Base-by-base conservation (phyloP, 2,113 vertebrate species). In the Nothoprocta perdicaria region DNA sequence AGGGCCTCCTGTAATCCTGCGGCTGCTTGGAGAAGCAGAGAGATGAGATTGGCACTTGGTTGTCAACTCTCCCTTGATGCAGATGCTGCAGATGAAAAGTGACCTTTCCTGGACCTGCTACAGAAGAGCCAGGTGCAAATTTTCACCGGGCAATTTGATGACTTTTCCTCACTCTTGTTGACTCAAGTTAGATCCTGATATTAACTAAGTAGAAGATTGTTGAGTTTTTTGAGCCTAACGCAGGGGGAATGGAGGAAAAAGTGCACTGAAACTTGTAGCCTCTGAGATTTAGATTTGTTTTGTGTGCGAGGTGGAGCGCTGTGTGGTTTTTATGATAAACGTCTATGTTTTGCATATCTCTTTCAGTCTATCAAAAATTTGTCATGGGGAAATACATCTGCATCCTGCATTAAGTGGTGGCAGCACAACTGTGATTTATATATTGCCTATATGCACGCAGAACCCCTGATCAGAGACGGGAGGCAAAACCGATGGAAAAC, bases 401-500 rank as follows among this genome's bases (percentile, higher is more conserved):
- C 40, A 77, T 84, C 91, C 89, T 77, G 82, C 88, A 61, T 75
- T 92, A 95, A 82, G 90, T 27, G 35, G 92, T 84, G 71, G 93
- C 88, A 96, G 86, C 93, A 92, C 88, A 92, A 91, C 85, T 24
- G 12, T 55, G 82, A 89, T 93, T 94, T 93, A 86, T 71, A 6
- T 89, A 94, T 96, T 96, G 88, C 92, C 90, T 93, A 5, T 12
- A 80, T 94, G 90, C 76, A 38, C 15, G 71, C 86, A 93, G 86
- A 94, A 94, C 45, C 75, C 86, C 90, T 80, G 84, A 96, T 86
- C 89, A 91, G 69, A 96, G 93, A 78, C 53, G 67, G 38, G 89
- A 80, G 77, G 77, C 67, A 73, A 85, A 86, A 89, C 29, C 79
- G 92, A 84, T 81, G 86, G 95, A 69, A 93, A 93, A 95, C 92